phyloP scores from a whole-genome alignment of 2,113 vertebrate species.

The Herpetotheres cachinnans region DNA sequence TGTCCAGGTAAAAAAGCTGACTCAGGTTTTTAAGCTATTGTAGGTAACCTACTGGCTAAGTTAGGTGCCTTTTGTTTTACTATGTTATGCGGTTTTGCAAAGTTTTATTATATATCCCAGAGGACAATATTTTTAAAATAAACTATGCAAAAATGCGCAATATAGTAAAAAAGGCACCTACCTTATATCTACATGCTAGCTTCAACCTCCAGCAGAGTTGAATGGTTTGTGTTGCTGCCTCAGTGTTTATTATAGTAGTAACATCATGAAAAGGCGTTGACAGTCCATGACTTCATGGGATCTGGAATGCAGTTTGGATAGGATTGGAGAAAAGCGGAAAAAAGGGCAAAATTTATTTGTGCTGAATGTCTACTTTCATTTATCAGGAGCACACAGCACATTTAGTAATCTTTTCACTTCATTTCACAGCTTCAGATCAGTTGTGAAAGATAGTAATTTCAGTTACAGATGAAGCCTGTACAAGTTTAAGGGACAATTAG shows the following conservation, averaged over 20 bases:
- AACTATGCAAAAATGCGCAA: slow-evolving; percentile 69
- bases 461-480: not conserved
- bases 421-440: not conserved
- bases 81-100: slow-evolving; percentile 67
- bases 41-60: not conserved
- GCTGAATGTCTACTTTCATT: not conserved
- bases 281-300: slow-evolving; percentile 30
- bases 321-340: not conserved
- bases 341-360: not conserved
- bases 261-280: slow-evolving; percentile 34
- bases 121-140: slow-evolving; percentile 50
- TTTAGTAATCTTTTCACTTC: not conserved
- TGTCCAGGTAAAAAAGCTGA: not conserved
- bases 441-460: not conserved
- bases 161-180: slow-evolving; percentile 66
- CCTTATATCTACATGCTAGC: slow-evolving; percentile 43
- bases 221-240: slow-evolving; percentile 17
- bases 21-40: not conserved
- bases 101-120: slow-evolving; percentile 58
- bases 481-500: not conserved
- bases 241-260: slow-evolving; percentile 32
- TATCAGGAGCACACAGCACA: not conserved
- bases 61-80: slow-evolving; percentile 68
- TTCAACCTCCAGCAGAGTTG: slow-evolving; percentile 34
- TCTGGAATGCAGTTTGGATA: slow-evolving; percentile 36